Evolutionary conservation across 2,888 invertebrate species (phyloP), one percentile per base, ranked within the genome.

Genomic region (Rambutsinella grinnellia): DNA sequence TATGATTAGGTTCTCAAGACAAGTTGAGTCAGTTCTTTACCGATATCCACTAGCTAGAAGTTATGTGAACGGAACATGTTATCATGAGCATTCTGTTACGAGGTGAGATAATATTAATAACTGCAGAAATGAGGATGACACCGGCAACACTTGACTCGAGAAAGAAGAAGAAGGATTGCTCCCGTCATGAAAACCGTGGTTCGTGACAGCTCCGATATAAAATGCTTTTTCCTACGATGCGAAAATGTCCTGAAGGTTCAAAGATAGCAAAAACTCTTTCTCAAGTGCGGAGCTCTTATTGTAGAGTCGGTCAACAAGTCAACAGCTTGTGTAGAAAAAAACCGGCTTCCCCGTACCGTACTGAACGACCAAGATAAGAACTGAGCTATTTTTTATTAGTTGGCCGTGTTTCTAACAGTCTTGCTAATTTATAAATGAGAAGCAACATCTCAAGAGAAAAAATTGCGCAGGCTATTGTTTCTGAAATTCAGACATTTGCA

Each of bases 91-190:
- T 36, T 36, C 36, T 36, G 36, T 36, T 36, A 36, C 53, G 36
- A 66, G 66, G 66, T 66, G 66, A 56, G 66, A 66, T 66, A 66
- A 66, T 66, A 66, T 66, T 66, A 66, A 66, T 66, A 66, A 66
- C 66, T 24, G 66, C 66, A 66, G 36, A 66, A 66, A 66, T 66
- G 66, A 66, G 46, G 56, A 49, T 17, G 19, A 49, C 49, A 49
- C 49, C n/a, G 36, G 36, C 36, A 36, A 65, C 65, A 62, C 62
- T 62, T 62, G 28, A 17, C 49, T n/a, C 49, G n/a, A 49, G 5
- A 49, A 49, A n/a, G n/a, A 13, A 5, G 49, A 49, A 49, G 19
- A n/a, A 13, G 19, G n/a, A 49, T 13, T 26, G 56, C 67, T 67
- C 67, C 68, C 58, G 60, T 51, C 47, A 60, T 23, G 49, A 27